Evolutionary conservation across 92 coral and sea anemone genomes (phyloP).

Genomic region (Blastomussa wellsi): DNA sequence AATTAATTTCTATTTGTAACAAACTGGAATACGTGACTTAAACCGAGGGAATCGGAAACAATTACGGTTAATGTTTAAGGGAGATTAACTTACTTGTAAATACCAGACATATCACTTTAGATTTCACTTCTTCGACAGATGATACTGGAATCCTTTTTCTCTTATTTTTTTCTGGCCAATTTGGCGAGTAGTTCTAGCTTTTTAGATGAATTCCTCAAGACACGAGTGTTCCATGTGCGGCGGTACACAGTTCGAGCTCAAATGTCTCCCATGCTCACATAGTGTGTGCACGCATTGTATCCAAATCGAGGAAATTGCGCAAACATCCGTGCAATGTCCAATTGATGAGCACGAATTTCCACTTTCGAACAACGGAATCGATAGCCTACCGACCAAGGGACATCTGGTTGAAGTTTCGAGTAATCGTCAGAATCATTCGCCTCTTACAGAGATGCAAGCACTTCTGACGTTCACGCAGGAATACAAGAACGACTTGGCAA

Average conservation of each 20-base stretch:
- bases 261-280: slow-evolving; percentile 41
- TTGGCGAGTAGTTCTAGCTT: background rate
- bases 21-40: background rate
- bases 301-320: background rate
- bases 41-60: background rate
- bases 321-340: slow-evolving; percentile 26
- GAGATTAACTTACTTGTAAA: background rate
- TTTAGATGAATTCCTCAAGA: background rate
- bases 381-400: slow-evolving; percentile 29
- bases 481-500: slow-evolving; percentile 36
- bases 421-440: background rate
- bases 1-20: background rate
- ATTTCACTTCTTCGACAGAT: background rate
- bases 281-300: slow-evolving; percentile 26
- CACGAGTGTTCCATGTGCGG: slow-evolving; percentile 17
- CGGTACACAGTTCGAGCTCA: slow-evolving; percentile 8
- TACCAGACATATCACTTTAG: background rate
- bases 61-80: background rate
- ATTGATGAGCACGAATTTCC: slow-evolving; percentile 20
- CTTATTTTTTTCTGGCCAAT: background rate
- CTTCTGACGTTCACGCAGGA: slow-evolving; percentile 37
- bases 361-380: slow-evolving; percentile 11
- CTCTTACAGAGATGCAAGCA: slow-evolving; percentile 14
- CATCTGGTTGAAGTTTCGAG: slow-evolving; percentile 22
- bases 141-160: background rate